phyloP scores from a whole-genome alignment of 2,113 vertebrate species.

The Callipepla californica region DNA sequence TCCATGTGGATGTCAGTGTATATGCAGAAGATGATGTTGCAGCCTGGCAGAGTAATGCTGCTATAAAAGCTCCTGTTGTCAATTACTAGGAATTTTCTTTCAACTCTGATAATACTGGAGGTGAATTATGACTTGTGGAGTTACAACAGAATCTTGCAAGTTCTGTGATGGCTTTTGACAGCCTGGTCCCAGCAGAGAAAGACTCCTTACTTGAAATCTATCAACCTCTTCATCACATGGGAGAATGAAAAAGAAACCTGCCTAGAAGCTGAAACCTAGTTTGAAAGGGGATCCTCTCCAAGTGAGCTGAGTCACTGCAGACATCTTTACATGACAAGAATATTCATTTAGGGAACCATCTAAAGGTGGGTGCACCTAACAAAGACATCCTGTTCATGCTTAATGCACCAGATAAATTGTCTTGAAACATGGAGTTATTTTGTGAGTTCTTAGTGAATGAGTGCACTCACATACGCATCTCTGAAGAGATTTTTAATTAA shows the following conservation, averaged over 20 bases:
- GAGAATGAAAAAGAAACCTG: not conserved
- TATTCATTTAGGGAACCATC: not conserved
- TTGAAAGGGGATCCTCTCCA: not conserved
- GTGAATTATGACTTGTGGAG: not conserved
- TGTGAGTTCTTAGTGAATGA: slow-evolving; percentile 22
- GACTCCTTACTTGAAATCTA: slow-evolving; percentile 20
- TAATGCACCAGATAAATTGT: slow-evolving; percentile 5
- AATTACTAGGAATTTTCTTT: slow-evolving; percentile 9
- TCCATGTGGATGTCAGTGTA: not conserved
- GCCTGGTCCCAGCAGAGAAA: slow-evolving; percentile 25
- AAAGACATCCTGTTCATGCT: not conserved
- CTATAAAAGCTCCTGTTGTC: not conserved
- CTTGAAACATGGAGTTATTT: not conserved
- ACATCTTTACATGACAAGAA: not conserved
- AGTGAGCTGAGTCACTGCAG: not conserved
- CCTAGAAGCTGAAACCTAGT: not conserved
- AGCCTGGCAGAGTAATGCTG: not conserved
- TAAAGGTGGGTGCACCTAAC: not conserved
- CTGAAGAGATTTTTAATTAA: slow-evolving; percentile 51
- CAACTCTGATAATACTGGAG: not conserved
- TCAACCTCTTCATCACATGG: not conserved
- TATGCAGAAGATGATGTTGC: not conserved
- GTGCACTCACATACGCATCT: not conserved
- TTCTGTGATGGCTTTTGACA: slow-evolving; percentile 56
- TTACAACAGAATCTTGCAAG: slow-evolving; percentile 6